Base-by-base conservation (phyloP, 1,140 invertebrate species). In the Hyphantria cunea region DNA sequence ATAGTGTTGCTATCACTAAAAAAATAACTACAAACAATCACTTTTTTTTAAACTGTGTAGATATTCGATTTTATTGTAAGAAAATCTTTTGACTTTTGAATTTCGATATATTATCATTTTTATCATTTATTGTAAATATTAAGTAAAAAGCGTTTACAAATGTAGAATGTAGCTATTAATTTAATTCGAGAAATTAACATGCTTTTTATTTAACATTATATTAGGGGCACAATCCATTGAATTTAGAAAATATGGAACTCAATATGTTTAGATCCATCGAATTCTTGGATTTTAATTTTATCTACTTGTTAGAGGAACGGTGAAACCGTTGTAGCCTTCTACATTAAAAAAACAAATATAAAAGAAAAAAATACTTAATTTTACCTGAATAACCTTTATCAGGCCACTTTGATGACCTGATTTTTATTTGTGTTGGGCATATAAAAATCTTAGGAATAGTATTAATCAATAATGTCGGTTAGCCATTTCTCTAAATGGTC, bases 201-300 rank as follows among this genome's bases (percentile, higher is more conserved):
- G 73, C 72, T 76, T 79, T 74, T 68, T 68, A 69, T 71, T 71
- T 68, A 32, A 51, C 50, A 66, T 50, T 69, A 39, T 45, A 34
- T 6, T 39, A n/a, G 39, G 74, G 65, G 63, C 55, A 74, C 69
- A 72, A 62, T 78, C 81, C 79, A 77, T 72, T 66, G 74, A 80
- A 78, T 83, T 81, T 76, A 70, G 15, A 12, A 69, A 67, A 59
- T 75, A 86, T 83, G 82, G 82, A 86, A 66, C 59, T 63, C 47
- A 66, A 86, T 86, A 84, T 86, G 82, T 86, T 88, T 80, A 42
- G 65, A 78, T 86, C 82, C 85, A 78, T 83, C 69, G 52, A 82
- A 79, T 78, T 88, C 82, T 49, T 81, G 76, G 82, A 70, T 64
- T 49, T 42, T 54, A 49, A 51, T 52, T 52, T 66, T 66, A 61